Percentiles rank a stretch among this genome's conserved stretches.
phyloP scores from a whole-genome alignment of 2,888 invertebrate species.

The Patella caerulea region DNA sequence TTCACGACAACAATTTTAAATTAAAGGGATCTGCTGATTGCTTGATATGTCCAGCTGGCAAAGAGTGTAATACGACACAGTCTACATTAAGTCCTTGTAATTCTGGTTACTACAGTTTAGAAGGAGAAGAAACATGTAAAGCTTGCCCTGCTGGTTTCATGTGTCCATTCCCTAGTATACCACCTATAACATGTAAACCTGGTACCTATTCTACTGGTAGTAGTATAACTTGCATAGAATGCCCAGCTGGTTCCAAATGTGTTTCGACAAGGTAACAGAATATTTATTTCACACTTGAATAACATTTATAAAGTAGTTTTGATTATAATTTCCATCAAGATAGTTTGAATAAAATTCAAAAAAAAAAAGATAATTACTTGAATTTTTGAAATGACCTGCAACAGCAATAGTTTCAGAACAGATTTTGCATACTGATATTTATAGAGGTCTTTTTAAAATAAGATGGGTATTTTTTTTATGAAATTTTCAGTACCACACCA shows the following conservation, averaged over 20 bases:
- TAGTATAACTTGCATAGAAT: conserved; percentile 54
- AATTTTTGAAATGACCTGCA: no score
- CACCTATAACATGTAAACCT: conserved; percentile 51
- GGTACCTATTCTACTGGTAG: conserved; percentile 58
- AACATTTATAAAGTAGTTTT: no score
- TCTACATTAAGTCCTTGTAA: conserved; percentile 43
- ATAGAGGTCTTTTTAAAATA: no score
- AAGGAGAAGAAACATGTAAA: conserved; percentile 55
- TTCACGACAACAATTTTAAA: neutral
- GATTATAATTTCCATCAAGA: no score
- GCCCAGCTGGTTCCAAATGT: conserved; percentile 59
- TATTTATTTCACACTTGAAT: no score
- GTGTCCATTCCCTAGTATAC: conserved; percentile 50
- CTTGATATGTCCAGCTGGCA: conserved; percentile 54
- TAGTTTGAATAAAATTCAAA: no score
- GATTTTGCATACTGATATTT: no score
- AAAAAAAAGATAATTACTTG: no score
- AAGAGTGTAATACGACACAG: conserved; percentile 47
- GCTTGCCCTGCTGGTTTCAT: conserved; percentile 55
- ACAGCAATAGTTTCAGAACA: no score
- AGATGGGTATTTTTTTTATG: no score
- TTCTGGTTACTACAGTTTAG: conserved; percentile 58
- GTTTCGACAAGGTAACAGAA: conserved; percentile 39
- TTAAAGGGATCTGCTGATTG: conserved; percentile 42
- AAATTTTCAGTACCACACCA: conserved; percentile 38